These are phyloP conservation scores for Lophotriccus pileatus DNA, from an alignment of 2,797 vertebrate genomes.

Conservation along the genomic window DNA sequence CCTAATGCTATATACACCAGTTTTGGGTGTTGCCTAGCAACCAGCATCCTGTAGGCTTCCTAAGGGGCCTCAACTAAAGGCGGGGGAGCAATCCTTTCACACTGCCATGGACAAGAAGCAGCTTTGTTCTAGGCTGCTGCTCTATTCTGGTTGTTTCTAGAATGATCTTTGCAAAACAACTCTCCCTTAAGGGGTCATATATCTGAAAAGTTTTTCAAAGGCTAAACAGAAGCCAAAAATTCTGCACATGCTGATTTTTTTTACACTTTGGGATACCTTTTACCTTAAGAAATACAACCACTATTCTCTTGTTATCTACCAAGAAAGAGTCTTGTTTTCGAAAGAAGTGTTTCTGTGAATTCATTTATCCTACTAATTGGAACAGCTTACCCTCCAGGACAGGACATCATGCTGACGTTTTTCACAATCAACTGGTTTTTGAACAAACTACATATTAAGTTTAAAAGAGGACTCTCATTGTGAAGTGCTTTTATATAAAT, in stretches of 20 bases:
- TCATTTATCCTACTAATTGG: neutral
- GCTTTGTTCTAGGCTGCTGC: slow-evolving; percentile 24
- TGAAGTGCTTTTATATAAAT: neutral
- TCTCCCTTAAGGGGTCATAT: neutral
- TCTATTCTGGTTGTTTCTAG: slow-evolving; percentile 43
- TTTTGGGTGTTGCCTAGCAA: slow-evolving; percentile 74
- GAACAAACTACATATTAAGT: neutral
- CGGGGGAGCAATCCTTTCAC: slow-evolving; percentile 42
- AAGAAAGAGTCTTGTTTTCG: neutral
- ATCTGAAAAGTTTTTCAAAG: neutral
- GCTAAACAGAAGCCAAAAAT: neutral
- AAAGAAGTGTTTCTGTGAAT: neutral
- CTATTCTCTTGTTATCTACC: neutral
- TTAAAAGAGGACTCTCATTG: neutral
- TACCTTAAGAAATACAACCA: neutral
- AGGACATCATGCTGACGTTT: neutral
- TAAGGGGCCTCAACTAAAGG: slow-evolving; percentile 39
- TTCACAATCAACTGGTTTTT: neutral
- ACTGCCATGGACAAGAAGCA: neutral
- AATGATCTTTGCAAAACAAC: slow-evolving; percentile 26
- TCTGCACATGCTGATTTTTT: neutral
- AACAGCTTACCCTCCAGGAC: neutral
- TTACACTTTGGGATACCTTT: neutral
- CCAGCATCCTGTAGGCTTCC: slow-evolving; percentile 52
- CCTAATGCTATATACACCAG: slow-evolving; percentile 70